Percentiles rank a stretch among this genome's conserved stretches.
phyloP scores from a whole-genome alignment of 2,888 invertebrate species.

The Tetanocera ferruginea region DNA sequence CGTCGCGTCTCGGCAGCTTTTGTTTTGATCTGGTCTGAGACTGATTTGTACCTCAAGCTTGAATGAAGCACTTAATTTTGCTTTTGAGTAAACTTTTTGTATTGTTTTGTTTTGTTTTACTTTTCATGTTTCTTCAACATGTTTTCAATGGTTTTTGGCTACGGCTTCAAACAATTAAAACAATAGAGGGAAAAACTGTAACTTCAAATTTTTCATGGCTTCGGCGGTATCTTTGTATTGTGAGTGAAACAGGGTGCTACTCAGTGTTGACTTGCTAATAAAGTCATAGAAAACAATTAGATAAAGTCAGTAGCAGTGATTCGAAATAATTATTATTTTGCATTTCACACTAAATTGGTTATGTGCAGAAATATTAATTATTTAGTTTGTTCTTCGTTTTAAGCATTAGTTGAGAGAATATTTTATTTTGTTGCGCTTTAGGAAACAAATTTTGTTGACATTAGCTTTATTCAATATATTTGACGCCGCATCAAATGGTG shows the following conservation, averaged over 20 bases:
- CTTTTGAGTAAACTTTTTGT: not conserved
- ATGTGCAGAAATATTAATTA: no score
- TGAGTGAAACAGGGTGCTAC: not conserved
- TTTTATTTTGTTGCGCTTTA: no score
- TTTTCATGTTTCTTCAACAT: constrained; percentile 7
- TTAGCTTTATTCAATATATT: no score
- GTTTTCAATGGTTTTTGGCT: constrained; percentile 12
- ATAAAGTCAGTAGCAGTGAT: no score
- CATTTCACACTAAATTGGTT: no score
- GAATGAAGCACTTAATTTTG: constrained; percentile 27
- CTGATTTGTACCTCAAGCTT: constrained; percentile 18
- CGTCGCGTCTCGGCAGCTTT: not conserved
- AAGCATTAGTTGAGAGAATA: no score
- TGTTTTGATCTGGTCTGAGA: not conserved
- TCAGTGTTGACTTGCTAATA: not conserved
- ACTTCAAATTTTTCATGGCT: constrained; percentile 38
- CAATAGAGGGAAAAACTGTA: constrained; percentile 41
- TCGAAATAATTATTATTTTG: no score
- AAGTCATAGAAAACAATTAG: not conserved
- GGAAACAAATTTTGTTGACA: no score
- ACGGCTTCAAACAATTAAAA: constrained; percentile 37
- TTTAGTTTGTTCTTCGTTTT: no score
- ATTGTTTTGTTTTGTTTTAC: not conserved
- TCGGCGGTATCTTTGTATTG: not conserved
- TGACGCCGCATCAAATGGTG: no score